Evolutionary conservation across 2,888 invertebrate species (phyloP), one percentile per base, ranked within the genome.

Genomic region (Nemurella pictetii): DNA sequence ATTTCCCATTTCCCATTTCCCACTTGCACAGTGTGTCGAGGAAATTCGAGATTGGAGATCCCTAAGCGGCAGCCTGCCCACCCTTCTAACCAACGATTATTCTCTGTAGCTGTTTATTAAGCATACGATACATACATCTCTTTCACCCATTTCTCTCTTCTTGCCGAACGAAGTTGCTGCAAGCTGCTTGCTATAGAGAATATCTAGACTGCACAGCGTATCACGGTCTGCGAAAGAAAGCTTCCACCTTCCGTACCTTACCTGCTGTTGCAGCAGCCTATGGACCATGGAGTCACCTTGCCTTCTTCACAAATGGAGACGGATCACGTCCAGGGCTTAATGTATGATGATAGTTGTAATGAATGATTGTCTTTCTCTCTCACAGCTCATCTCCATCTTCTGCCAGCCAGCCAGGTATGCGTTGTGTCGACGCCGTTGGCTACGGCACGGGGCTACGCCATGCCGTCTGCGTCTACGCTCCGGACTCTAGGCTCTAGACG

Each of bases 331-430:
- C 75, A 75, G 75, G 28, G 75, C 75, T 75, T 75, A 75, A 75
- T 75, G 75, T 75, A 75, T 75, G 75, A 75, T 75, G 75, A 75
- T 75, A 75, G 75, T 75, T 75, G 75, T 75, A 75, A 75, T 75
- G 75, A 75, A 75, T 75, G 75, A 75, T 75, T 28, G 28, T 75
- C 28, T 75, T n/a, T n/a, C 75, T 28, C 75, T 27, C 25, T 9
- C 75, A 55, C 20, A 55, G 55, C 55, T 55, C 55, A 55, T 55
- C 55, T 55, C 55, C 55, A 75, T 75, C 75, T 75, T 75, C 27
- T 25, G 75, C 75, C 74, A 25, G n/a, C 15, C 74, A n/a, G 20
- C 74, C 75, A 75, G 75, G 75, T 75, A 75, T 27, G 12, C 75
- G 55, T 55, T 55, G 1, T 55, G 12, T 20, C 55, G 55, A 55